Percentiles rank a stretch among this genome's conserved stretches.
These are phyloP conservation scores for Alcedo atthis DNA, from an alignment of 2,797 vertebrate genomes.

Conservation along the genomic window DNA sequence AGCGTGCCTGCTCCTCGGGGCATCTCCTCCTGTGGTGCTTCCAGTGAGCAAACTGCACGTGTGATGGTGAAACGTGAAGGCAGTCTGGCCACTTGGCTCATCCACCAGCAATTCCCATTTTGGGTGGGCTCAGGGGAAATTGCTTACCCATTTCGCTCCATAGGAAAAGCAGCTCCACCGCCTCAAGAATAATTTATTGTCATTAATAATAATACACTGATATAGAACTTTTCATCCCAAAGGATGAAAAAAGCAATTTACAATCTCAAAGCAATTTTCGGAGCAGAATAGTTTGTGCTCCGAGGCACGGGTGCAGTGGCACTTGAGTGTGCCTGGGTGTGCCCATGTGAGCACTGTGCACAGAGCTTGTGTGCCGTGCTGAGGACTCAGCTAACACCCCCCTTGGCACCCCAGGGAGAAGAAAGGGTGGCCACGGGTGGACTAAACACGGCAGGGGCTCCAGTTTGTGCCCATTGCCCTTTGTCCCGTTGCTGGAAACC, in stretches of 20 bases:
- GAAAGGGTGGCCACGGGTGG: not conserved
- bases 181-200: conserved; percentile 61
- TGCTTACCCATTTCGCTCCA: not conserved
- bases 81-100: not conserved
- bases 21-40: not conserved
- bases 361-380: not conserved
- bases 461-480: not conserved
- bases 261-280: conserved; percentile 61
- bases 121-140: not conserved
- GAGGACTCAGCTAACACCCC: not conserved
- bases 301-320: not conserved
- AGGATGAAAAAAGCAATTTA: conserved; percentile 69
- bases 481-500: not conserved
- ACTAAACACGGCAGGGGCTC: fast-evolving
- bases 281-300: conserved; percentile 28
- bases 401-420: not conserved
- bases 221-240: conserved; percentile 61
- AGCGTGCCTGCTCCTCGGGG: not conserved
- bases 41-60: not conserved
- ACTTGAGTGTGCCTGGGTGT: not conserved
- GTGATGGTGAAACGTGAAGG: not conserved
- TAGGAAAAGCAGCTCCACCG: not conserved
- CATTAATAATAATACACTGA: conserved; percentile 65
- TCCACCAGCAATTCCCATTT: not conserved
- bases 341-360: fast-evolving